phyloP scores from a whole-genome alignment of 2,797 vertebrate genomes.

The Crenuchus spilurus region DNA sequence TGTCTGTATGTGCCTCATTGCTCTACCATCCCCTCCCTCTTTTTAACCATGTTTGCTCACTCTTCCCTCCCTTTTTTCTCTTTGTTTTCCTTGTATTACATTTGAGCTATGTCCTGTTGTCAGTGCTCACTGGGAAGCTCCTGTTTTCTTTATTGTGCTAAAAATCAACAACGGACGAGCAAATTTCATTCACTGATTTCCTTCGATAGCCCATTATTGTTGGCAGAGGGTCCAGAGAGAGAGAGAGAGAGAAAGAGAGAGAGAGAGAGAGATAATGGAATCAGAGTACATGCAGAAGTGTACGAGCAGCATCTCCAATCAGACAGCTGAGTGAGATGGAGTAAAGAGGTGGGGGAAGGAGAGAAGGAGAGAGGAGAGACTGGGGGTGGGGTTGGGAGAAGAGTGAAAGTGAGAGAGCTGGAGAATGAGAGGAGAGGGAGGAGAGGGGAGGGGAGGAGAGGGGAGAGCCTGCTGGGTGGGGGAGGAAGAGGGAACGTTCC shows the following conservation, averaged over 20 bases:
- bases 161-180: conserved; percentile 3
- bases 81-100: conserved; percentile 12
- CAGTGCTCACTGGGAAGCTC: background rate
- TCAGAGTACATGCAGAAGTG: conserved; percentile 53
- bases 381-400: conserved; percentile 55
- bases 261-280: conserved; percentile 61
- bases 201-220: conserved; percentile 60
- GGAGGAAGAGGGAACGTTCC: conserved; percentile 32
- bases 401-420: conserved; percentile 36
- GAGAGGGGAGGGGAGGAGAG: conserved; percentile 60
- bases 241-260: conserved; percentile 1
- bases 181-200: conserved; percentile 60
- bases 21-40: conserved; percentile 17
- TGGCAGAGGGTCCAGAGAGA: conserved; percentile 48
- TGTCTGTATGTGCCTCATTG: background rate
- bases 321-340: conserved; percentile 59
- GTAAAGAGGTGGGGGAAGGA: conserved; percentile 40
- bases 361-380: conserved; percentile 30
- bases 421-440: conserved; percentile 47
- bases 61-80: background rate
- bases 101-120: conserved; percentile 31
- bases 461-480: conserved; percentile 58
- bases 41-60: conserved; percentile 6
- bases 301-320: conserved; percentile 79
- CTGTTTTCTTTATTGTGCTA: conserved; percentile 13